These are phyloP conservation scores for Aphrophora alni DNA, from an alignment of 2,888 invertebrate species.

Conservation along the genomic window DNA sequence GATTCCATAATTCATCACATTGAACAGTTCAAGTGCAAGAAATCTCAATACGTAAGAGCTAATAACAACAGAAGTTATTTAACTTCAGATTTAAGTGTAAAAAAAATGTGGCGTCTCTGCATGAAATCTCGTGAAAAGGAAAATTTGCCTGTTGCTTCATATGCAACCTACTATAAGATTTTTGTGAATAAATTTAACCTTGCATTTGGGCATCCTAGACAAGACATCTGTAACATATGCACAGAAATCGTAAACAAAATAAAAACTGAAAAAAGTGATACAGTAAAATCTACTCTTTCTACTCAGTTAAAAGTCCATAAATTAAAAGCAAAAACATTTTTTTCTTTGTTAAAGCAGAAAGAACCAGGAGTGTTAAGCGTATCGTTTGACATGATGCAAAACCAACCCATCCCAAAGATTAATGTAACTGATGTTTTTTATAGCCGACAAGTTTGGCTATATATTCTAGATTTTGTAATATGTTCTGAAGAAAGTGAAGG, in stretches of 20 bases:
- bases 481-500: neutral
- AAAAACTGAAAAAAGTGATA: neutral
- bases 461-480: slow-evolving; percentile 26
- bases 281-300: neutral
- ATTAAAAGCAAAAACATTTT: slow-evolving; percentile 24
- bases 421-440: slow-evolving; percentile 29
- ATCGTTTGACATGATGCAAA: slow-evolving; percentile 32
- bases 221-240: slow-evolving; percentile 28
- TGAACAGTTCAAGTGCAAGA: too few species aligned
- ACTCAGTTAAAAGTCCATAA: slow-evolving; percentile 25
- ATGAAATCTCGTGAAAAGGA: neutral
- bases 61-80: too few species aligned
- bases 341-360: neutral
- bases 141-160: neutral
- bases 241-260: too few species aligned
- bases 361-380: slow-evolving; percentile 7
- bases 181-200: slow-evolving; percentile 22
- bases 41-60: too few species aligned
- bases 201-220: slow-evolving; percentile 19
- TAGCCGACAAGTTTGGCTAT: slow-evolving; percentile 27
- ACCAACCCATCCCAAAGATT: slow-evolving; percentile 28
- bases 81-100: neutral
- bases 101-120: slow-evolving; percentile 27
- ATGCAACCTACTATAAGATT: neutral
- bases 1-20: too few species aligned